Percentiles rank a stretch among this genome's conserved stretches.
Conservation (phyloP, 1,140 invertebrate genomes). For the Oedothorax gibbosus region DNA sequence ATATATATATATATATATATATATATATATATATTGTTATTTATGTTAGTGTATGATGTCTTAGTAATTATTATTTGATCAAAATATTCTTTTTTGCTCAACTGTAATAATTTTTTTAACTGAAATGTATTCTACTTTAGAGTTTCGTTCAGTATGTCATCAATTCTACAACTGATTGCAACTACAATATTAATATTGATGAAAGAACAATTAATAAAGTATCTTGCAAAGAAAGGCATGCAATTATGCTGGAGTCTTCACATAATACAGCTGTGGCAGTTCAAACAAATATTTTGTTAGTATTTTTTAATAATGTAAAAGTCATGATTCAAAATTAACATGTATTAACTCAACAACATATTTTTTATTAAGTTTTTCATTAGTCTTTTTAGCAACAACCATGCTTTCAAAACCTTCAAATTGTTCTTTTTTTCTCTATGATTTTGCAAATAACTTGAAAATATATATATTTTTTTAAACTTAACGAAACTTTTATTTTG, state of each 20-base stretch:
- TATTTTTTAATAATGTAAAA: neutral
- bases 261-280: conserved; percentile 23
- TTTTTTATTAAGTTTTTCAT: neutral
- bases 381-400: neutral
- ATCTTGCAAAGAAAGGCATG: conserved; percentile 58
- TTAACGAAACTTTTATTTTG: too few species aligned
- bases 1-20: too few species aligned
- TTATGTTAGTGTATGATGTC: too few species aligned
- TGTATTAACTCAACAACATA: neutral
- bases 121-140: conserved; percentile 31
- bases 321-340: neutral
- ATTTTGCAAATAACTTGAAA: too few species aligned
- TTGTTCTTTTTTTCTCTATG: too few species aligned
- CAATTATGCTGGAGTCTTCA: conserved; percentile 54
- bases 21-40: too few species aligned
- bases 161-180: conserved; percentile 46
- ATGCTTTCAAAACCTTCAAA: too few species aligned
- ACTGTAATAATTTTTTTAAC: too few species aligned
- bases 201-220: conserved; percentile 31
- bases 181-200: conserved; percentile 18
- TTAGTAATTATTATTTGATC: too few species aligned
- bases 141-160: conserved; percentile 59
- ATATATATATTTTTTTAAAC: too few species aligned
- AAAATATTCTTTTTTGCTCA: too few species aligned
- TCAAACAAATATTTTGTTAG: conserved; percentile 60